Percentiles rank a stretch among this genome's conserved stretches.
Conservation (phyloP, 1,140 invertebrate genomes). For the Heliconius congener region DNA sequence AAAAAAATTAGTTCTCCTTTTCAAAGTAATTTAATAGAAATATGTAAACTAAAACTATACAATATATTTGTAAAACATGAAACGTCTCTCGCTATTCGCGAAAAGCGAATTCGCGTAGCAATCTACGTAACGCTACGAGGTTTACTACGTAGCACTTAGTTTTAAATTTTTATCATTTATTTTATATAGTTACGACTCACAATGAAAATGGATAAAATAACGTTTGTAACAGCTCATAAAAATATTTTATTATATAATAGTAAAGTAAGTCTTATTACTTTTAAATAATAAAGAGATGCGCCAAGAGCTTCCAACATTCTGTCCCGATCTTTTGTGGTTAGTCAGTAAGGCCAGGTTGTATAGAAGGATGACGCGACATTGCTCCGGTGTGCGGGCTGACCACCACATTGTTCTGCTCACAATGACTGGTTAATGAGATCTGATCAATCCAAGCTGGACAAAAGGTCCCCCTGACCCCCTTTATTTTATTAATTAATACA, state of each 20-base stretch:
- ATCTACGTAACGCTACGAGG: slow-evolving; percentile 37
- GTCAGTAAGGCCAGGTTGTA: slow-evolving; percentile 35
- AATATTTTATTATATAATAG: neutral
- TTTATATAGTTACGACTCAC: neutral
- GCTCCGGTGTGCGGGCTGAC: slow-evolving; percentile 54
- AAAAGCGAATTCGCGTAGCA: slow-evolving; percentile 27
- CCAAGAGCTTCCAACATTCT: slow-evolving; percentile 1
- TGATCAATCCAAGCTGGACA: slow-evolving; percentile 75
- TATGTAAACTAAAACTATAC: neutral
- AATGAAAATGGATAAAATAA: neutral
- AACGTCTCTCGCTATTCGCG: neutral
- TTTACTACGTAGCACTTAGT: slow-evolving; percentile 22
- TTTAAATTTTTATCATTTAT: slow-evolving; percentile 7
- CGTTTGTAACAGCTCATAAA: neutral
- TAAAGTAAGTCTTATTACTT: neutral
- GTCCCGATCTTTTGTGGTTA: slow-evolving; percentile 12
- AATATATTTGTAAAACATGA: neutral
- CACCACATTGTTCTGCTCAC: slow-evolving; percentile 66
- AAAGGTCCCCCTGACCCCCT: slow-evolving; percentile 64
- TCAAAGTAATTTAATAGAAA: too few species aligned
- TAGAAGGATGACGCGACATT: slow-evolving; percentile 57
- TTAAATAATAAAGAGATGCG: neutral
- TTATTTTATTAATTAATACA: slow-evolving; percentile 81
- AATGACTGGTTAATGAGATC: slow-evolving; percentile 80
- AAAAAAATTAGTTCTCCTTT: too few species aligned